Evolutionary conservation across 2,113 vertebrate species (phyloP).

Genomic region (Clarias macrocephalus): DNA sequence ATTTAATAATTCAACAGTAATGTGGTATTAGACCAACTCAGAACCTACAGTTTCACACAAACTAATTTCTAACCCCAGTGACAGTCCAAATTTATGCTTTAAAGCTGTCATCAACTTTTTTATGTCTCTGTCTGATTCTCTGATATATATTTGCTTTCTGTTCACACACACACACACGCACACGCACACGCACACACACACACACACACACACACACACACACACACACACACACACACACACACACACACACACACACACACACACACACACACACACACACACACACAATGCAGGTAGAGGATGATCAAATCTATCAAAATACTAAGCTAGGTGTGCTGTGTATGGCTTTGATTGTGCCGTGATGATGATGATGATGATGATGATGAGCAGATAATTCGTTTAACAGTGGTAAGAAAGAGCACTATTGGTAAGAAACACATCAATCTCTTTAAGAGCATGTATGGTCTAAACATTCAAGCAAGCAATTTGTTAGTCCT

Average conservation of each 20-base stretch:
- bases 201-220: no score
- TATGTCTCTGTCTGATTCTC: neutral
- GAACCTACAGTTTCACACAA: neutral
- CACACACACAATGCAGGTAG: neutral
- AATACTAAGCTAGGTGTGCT: neutral
- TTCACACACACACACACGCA: neutral
- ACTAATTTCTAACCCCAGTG: neutral
- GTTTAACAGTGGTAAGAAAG: slow-evolving; percentile 3
- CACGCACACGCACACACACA: neutral
- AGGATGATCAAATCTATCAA: neutral
- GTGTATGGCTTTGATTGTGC: neutral
- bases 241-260: no score
- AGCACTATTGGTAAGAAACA: neutral
- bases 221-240: no score
- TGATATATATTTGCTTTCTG: neutral
- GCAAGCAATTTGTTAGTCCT: neutral
- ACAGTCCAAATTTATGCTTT: neutral
- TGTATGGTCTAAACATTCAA: neutral
- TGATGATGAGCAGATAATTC: neutral
- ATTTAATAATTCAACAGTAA: neutral
- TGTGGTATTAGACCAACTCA: neutral
- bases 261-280: slow-evolving; percentile 11
- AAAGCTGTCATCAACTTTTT: neutral
- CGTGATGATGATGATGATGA: slow-evolving; percentile 4
- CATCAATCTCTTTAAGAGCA: neutral